Base-by-base conservation (phyloP, 92 coral and sea anemone genomes). In the Epizoanthus scotinus region DNA sequence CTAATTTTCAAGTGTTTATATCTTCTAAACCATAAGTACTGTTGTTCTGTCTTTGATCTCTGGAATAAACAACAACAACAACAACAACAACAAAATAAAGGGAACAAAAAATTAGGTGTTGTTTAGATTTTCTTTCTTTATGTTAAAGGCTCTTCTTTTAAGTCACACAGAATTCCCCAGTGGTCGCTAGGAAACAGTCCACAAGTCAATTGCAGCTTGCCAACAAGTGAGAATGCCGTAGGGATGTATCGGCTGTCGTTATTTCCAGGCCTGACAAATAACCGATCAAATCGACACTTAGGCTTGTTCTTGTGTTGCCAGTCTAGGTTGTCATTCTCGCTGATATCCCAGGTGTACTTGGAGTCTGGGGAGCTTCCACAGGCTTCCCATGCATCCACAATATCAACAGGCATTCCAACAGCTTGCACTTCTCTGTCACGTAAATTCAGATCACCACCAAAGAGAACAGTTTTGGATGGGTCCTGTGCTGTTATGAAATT, bases 381-480 rank as follows among this genome's bases (percentile, higher is more conserved):
- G 60, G 83, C 81, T 42, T 85, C 96, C 98, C 98, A 95, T 0
- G 85, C 93, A 85, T 95, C 99, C 49, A 59, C 58, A 31, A 95
- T 47, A 20, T 69, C 94, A 13, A 55, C 31, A 17, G 97, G 94
- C 52, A 91, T 28, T 22, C 99, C 98, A 66, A 95, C 86, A 13
- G 88, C 84, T 6, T 6, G 49, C 56, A 95, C 90, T 83, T 95
- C 99, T 44, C 12, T 53, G 22, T 95, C 98, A 19, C 99, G 91
- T 5, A 93, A 82, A 63, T 95, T 95, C 15, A 91, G 81, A 82
- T 95, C 99, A 7, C 99, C 99, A 18, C 97, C 99, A 86, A 95
- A 95, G 34, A 95, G 40, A 6, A 93, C 86, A 15, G 88, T 90
- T 19, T 77, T 65, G 20, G 85, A 79, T 26, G 70, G 71, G 50